Evolutionary conservation across 2,113 vertebrate species (phyloP).

Genomic region (Seriola aureovittata): DNA sequence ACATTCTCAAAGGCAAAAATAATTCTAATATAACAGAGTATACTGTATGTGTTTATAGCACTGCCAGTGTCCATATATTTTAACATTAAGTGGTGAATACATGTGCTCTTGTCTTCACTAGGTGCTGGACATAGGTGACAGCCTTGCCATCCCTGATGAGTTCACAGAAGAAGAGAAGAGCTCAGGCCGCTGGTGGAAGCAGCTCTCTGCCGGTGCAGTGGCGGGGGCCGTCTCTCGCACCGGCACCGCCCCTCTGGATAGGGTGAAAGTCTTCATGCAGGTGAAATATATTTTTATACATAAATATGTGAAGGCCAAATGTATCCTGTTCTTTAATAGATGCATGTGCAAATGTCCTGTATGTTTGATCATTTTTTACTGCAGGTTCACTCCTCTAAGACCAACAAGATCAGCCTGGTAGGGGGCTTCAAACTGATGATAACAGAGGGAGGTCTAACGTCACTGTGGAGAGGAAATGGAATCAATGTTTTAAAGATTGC

Average conservation of each 20-base stretch:
- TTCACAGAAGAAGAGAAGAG: conserved; percentile 95
- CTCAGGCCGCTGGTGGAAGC: conserved; percentile 93
- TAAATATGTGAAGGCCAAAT: no score
- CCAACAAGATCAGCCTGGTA: conserved; percentile 87
- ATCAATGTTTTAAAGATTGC: conserved; percentile 97
- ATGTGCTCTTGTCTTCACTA: conserved; percentile 60
- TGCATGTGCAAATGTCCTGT: background rate
- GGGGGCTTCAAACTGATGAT: conserved; percentile 93
- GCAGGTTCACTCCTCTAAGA: conserved; percentile 92
- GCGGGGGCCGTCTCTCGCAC: conserved; percentile 94
- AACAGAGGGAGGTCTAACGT: conserved; percentile 89
- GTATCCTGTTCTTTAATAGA: background rate
- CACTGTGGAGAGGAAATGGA: conserved; percentile 96
- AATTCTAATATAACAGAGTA: background rate
- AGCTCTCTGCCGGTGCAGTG: conserved; percentile 90
- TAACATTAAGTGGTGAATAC: background rate
- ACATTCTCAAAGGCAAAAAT: background rate
- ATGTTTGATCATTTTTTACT: conserved; percentile 36
- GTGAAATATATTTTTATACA: conserved; percentile 66
- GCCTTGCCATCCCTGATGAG: conserved; percentile 93
- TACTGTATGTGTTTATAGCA: background rate
- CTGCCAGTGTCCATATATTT: background rate
- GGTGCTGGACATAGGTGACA: conserved; percentile 97
- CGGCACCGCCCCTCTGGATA: conserved; percentile 93
- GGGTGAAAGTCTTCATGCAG: conserved; percentile 98